Evolutionary conservation across 2,797 vertebrate genomes (phyloP).

Genomic region (Garrulus glandarius): DNA sequence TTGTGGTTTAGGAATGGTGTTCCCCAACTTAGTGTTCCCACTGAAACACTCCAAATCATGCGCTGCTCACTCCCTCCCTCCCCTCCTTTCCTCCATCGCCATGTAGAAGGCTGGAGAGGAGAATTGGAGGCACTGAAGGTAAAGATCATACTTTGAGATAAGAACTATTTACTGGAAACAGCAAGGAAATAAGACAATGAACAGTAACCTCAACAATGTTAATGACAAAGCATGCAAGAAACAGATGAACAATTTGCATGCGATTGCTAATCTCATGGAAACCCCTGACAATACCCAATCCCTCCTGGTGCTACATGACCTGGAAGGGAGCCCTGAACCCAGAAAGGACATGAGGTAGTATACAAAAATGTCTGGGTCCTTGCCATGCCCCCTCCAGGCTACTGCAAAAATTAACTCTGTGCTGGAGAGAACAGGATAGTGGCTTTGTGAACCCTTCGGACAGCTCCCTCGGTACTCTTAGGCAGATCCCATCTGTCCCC

Average conservation of each 20-base stretch:
- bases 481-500: not conserved
- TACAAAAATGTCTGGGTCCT: not conserved
- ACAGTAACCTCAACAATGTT: not conserved
- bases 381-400: not conserved
- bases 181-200: not conserved
- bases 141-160: not conserved
- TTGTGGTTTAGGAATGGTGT: not conserved
- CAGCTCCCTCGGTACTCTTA: not conserved
- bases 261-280: accelerated
- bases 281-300: not conserved
- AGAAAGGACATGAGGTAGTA: accelerated
- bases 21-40: not conserved
- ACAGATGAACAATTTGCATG: not conserved
- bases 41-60: not conserved
- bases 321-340: not conserved
- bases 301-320: accelerated
- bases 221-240: not conserved
- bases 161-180: not conserved
- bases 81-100: not conserved
- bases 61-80: accelerated
- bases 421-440: not conserved
- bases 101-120: not conserved
- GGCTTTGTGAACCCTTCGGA: not conserved
- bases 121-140: not conserved
- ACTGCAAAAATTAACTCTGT: not conserved